Conservation (phyloP, 2,797 vertebrate genomes). For the Crax fasciolata region DNA sequence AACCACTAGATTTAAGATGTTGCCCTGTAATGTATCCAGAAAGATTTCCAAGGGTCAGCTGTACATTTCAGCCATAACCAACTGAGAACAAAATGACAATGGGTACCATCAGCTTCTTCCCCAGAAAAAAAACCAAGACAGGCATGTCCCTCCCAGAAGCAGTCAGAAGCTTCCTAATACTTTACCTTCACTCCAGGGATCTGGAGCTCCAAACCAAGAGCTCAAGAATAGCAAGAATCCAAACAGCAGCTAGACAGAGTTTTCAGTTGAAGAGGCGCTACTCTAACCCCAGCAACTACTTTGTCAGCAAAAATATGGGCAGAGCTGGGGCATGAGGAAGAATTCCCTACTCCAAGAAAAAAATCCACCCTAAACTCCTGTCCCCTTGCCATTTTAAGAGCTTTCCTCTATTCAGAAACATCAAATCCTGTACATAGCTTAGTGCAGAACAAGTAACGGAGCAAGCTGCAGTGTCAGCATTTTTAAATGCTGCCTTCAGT, state of each 20-base stretch:
- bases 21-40: not conserved
- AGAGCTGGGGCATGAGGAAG: not conserved
- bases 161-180: not conserved
- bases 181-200: not conserved
- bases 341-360: not conserved
- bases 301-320: not conserved
- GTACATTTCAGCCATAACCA: not conserved
- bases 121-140: not conserved
- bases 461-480: not conserved
- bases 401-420: not conserved
- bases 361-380: not conserved
- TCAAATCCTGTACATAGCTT: not conserved
- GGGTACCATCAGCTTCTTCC: not conserved
- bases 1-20: not conserved
- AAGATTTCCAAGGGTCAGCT: not conserved
- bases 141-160: not conserved
- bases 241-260: not conserved
- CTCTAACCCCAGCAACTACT: not conserved
- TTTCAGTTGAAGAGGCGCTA: not conserved
- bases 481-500: constrained; percentile 5
- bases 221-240: not conserved
- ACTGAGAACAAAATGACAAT: not conserved
- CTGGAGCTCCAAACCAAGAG: not conserved
- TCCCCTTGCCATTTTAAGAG: not conserved
- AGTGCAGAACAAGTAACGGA: not conserved